phyloP scores from a whole-genome alignment of 2,888 invertebrate genomes.

The Conistra vaccinii region DNA sequence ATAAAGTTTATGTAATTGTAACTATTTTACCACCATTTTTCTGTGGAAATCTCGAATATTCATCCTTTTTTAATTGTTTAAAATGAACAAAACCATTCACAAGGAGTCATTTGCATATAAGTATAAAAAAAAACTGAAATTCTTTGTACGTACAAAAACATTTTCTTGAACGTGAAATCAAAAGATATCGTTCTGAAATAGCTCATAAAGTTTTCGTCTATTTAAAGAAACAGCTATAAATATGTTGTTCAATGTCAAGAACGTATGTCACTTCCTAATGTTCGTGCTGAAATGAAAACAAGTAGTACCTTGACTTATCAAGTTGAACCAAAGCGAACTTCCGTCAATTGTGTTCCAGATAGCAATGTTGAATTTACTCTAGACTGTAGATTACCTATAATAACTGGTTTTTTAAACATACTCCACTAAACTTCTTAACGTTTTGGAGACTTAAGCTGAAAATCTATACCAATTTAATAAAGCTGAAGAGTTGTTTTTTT shows the following conservation, averaged over 20 bases:
- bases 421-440: background rate
- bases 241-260: background rate
- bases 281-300: conserved; percentile 28
- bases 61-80: background rate
- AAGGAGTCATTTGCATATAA: no score
- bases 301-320: conserved; percentile 35
- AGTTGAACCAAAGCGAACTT: conserved; percentile 26
- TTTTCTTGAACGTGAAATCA: background rate
- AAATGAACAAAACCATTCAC: background rate
- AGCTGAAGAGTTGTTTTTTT: no score
- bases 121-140: background rate
- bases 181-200: background rate
- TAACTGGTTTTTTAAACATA: conserved; percentile 17
- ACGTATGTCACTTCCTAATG: background rate
- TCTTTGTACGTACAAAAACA: background rate
- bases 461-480: background rate
- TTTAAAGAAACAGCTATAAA: background rate
- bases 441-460: conserved; percentile 1
- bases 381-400: conserved; percentile 10
- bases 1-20: background rate
- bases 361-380: conserved; percentile 47
- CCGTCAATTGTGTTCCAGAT: conserved; percentile 55
- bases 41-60: background rate
- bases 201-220: background rate
- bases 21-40: background rate